These are phyloP conservation scores for Sebastes vulpes DNA, from an alignment of 2,797 vertebrate species.

Conservation along the genomic window DNA sequence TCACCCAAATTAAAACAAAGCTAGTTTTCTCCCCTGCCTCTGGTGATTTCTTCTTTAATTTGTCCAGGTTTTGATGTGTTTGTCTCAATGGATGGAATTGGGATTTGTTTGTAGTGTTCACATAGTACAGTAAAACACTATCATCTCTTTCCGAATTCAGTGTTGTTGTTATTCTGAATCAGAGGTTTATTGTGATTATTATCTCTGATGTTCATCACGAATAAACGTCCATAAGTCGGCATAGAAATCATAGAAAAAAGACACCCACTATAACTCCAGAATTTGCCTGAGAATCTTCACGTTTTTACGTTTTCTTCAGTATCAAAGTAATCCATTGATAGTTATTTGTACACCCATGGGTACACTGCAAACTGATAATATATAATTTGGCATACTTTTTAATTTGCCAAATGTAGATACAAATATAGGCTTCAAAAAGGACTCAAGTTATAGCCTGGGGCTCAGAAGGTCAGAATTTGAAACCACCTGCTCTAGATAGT, in stretches of 20 bases:
- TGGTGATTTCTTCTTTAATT: not conserved
- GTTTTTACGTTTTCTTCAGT: too few relatives aligned
- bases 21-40: not conserved
- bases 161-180: not conserved
- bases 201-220: too few relatives aligned
- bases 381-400: not conserved
- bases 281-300: too few relatives aligned
- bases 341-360: too few relatives aligned
- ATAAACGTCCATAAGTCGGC: too few relatives aligned
- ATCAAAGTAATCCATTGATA: fast-evolving
- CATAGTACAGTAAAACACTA: not conserved
- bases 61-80: not conserved
- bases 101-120: not conserved
- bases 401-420: not conserved
- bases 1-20: not conserved
- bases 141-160: not conserved
- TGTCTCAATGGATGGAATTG: not conserved
- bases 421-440: not conserved
- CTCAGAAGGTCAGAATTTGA: not conserved
- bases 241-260: too few relatives aligned
- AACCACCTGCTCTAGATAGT: not conserved
- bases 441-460: not conserved
- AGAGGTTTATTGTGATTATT: not conserved
- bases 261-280: too few relatives aligned
- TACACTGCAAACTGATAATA: too few relatives aligned